Conservation (phyloP, 2,113 vertebrate species). For the Uropsilus gracilis region DNA sequence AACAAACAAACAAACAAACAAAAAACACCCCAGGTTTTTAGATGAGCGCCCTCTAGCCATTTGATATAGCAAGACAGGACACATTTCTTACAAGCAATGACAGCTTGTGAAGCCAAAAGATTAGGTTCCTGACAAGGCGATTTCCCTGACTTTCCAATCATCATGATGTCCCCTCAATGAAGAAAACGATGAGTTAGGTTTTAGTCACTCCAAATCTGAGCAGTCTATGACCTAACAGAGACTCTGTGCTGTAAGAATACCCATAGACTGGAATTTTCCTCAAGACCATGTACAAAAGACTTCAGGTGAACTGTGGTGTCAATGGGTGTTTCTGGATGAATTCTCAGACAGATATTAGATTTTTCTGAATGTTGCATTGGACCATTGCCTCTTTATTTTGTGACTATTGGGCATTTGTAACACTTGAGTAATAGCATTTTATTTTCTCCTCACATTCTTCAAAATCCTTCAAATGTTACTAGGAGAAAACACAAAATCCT, state of each 20-base stretch:
- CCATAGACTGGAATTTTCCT: not conserved
- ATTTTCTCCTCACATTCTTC: not conserved
- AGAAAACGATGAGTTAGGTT: not conserved
- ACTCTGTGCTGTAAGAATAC: not conserved
- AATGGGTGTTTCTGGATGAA: not conserved
- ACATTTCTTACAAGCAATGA: not conserved
- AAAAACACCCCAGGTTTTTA: too few species aligned
- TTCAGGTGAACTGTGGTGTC: not conserved
- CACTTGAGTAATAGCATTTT: not conserved
- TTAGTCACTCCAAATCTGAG: not conserved
- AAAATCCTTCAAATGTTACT: not conserved
- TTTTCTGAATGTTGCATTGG: not conserved
- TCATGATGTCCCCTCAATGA: not conserved
- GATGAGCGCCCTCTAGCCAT: not conserved
- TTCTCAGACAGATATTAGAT: not conserved
- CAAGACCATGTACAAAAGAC: not conserved
- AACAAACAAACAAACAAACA: too few species aligned
- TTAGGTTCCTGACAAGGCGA: not conserved
- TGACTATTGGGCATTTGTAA: not conserved
- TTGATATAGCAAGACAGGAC: not conserved
- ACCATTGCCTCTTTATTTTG: not conserved
- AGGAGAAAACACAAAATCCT: constrained; percentile 5
- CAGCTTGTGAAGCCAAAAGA: not conserved
- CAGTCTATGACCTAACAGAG: not conserved
- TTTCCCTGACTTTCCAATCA: not conserved